Percentiles rank a stretch among this genome's conserved stretches.
phyloP scores from a whole-genome alignment of 2,113 vertebrate genomes.

The Acanthisitta chloris region DNA sequence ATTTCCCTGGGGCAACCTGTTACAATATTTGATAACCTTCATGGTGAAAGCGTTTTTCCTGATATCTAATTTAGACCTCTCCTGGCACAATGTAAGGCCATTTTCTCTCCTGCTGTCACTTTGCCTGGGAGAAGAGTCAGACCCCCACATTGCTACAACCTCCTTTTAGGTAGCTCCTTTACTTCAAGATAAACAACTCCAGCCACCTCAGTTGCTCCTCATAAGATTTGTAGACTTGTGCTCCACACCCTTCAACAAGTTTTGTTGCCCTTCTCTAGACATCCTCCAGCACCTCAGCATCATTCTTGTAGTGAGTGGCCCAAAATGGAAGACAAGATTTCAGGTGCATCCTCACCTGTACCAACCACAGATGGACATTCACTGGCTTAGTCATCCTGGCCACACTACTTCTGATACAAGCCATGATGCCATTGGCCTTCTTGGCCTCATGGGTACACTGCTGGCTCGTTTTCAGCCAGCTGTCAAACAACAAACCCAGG shows the following conservation, averaged over 20 bases:
- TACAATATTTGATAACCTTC: background rate
- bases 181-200: background rate
- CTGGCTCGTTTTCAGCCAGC: background rate
- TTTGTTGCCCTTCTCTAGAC: background rate
- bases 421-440: background rate
- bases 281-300: background rate
- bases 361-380: background rate
- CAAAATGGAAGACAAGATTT: background rate
- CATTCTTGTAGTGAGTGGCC: background rate
- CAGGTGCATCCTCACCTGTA: background rate
- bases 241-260: background rate
- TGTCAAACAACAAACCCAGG: background rate
- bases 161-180: background rate
- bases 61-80: background rate
- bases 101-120: background rate
- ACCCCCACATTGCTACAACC: background rate
- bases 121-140: background rate
- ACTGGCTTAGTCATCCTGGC: background rate
- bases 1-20: background rate
- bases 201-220: background rate
- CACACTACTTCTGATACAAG: background rate
- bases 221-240: background rate
- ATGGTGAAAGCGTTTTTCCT: background rate
- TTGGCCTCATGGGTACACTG: background rate
- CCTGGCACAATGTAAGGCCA: background rate